These are phyloP conservation scores for Ceratothoa steindachneri DNA, from an alignment of 2,888 invertebrate genomes.

Conservation along the genomic window DNA sequence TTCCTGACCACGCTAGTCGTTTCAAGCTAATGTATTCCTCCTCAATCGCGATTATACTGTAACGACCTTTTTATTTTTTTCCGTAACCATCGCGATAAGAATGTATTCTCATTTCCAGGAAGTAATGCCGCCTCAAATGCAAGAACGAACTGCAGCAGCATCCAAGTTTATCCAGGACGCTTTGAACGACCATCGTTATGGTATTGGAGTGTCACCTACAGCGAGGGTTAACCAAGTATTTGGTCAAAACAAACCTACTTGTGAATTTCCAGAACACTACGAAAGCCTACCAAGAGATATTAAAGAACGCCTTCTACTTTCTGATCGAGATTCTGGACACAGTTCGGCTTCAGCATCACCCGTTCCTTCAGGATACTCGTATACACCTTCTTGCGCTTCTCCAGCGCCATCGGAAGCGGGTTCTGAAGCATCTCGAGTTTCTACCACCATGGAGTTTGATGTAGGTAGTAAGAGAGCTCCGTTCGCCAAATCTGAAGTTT, in stretches of 20 bases:
- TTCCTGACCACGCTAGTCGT: too few relatives aligned
- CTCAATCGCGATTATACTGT: too few relatives aligned
- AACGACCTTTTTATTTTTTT: too few relatives aligned
- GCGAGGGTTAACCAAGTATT: not conserved
- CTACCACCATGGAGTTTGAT: conserved; percentile 39
- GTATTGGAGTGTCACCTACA: not conserved
- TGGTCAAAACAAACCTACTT: conserved; percentile 25
- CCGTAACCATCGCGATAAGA: too few relatives aligned
- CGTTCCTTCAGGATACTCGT: not conserved
- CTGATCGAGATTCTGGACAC: conserved; percentile 38
- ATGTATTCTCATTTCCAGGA: not conserved
- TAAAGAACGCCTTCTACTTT: conserved; percentile 13
- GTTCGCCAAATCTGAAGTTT: conserved; percentile 9
- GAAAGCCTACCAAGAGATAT: conserved; percentile 19
- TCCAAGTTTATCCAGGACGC: not conserved
- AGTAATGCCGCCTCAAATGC: not conserved
- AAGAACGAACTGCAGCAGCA: not conserved
- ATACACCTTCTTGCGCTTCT: conserved; percentile 35
- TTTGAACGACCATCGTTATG: not conserved
- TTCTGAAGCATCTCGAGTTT: conserved; percentile 36
- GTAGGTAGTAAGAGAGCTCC: conserved; percentile 1
- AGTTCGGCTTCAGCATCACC: conserved; percentile 30
- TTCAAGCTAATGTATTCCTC: too few relatives aligned
- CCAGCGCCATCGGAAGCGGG: conserved; percentile 39
- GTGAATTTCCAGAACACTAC: conserved; percentile 20